Conservation (phyloP, 2,113 vertebrate genomes). For the Nesospiza acunhae region DNA sequence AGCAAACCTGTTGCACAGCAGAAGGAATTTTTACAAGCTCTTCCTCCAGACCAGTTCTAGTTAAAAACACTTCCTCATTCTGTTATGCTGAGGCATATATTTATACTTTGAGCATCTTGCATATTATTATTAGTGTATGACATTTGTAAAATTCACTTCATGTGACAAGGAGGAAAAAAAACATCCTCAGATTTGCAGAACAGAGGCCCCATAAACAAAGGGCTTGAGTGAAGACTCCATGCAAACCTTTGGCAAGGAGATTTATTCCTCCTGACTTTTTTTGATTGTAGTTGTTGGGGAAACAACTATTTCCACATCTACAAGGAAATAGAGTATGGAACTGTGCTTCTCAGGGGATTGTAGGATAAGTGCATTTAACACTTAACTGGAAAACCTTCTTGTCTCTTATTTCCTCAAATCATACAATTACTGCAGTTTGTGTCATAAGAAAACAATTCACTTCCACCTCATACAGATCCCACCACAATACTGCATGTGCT, state of each 20-base stretch:
- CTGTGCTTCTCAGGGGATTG: neutral
- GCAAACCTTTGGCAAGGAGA: neutral
- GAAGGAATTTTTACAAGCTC: constrained; percentile 4
- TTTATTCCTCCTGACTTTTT: neutral
- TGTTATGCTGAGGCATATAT: neutral
- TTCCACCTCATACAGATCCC: neutral
- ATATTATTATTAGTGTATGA: neutral
- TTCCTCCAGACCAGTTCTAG: neutral
- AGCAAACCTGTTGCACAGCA: constrained; percentile 10
- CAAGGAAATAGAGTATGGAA: neutral
- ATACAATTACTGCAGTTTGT: neutral
- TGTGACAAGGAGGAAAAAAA: neutral
- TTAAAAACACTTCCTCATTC: constrained; percentile 35
- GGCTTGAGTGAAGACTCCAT: neutral
- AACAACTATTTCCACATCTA: neutral
- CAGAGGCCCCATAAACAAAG: neutral
- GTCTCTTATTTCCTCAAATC: neutral
- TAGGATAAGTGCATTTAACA: neutral
- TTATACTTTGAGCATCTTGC: neutral
- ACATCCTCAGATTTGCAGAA: neutral
- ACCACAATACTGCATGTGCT: neutral
- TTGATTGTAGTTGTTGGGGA: neutral
- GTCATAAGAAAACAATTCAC: neutral
- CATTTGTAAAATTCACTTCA: neutral
- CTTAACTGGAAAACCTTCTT: neutral